Evolutionary conservation across 2,888 invertebrate species (phyloP).

Genomic region (Ernsta delagoae): DNA sequence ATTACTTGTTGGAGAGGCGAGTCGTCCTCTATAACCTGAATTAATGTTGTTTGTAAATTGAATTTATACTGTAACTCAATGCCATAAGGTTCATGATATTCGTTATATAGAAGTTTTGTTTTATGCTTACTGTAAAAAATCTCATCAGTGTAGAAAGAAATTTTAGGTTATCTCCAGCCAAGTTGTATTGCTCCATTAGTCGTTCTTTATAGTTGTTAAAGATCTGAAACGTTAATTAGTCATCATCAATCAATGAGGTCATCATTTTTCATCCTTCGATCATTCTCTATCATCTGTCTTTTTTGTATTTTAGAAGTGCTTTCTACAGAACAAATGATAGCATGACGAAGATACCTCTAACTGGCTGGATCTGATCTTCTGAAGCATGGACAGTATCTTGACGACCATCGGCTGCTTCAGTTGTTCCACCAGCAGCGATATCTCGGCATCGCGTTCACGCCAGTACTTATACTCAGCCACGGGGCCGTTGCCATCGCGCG

Average conservation of each 20-base stretch:
- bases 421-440: conserved; percentile 92
- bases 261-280: too few relatives aligned
- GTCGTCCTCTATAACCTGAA: conserved; percentile 88
- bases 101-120: neutral
- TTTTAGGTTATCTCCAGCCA: conserved; percentile 91
- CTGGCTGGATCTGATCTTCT: conserved; percentile 80
- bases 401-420: conserved; percentile 89
- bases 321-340: too few relatives aligned
- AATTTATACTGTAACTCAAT: neutral
- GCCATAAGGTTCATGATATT: conserved; percentile 3
- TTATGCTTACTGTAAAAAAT: conserved; percentile 81
- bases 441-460: conserved; percentile 91
- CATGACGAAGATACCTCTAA: conserved; percentile 61
- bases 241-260: too few relatives aligned
- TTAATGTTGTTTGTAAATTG: neutral
- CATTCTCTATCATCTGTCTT: too few relatives aligned
- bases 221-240: conserved; percentile 58
- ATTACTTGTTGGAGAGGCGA: conserved; percentile 89
- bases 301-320: too few relatives aligned
- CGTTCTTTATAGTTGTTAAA: conserved; percentile 86
- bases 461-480: conserved; percentile 94
- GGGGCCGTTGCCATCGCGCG: conserved; percentile 89
- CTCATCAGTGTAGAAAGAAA: conserved; percentile 90
- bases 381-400: conserved; percentile 85
- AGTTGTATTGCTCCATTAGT: conserved; percentile 87